Evolutionary conservation across 2,797 vertebrate species (phyloP).

Genomic region (Anolis apletophallus): DNA sequence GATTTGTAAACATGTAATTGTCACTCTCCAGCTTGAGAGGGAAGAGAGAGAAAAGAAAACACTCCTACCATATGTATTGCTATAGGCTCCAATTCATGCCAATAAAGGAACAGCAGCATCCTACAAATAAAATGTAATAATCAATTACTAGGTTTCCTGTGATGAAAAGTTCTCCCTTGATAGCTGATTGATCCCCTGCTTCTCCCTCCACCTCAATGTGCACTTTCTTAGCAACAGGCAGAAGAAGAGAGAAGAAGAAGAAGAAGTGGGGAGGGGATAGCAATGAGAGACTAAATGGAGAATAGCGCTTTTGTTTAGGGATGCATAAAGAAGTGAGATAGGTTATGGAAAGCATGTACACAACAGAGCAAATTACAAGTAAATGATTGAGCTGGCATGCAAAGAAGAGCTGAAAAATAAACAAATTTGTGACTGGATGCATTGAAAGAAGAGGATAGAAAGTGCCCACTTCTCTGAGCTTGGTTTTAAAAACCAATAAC

Average conservation of each 20-base stretch:
- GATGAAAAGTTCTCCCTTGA: constrained; percentile 2
- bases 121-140: constrained; percentile 53
- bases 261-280: background rate
- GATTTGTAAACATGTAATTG: constrained; percentile 21
- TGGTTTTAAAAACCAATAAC: background rate
- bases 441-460: constrained; percentile 53
- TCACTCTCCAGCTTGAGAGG: constrained; percentile 46
- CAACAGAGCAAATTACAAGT: constrained; percentile 13
- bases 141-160: constrained; percentile 48
- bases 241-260: background rate
- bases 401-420: constrained; percentile 54
- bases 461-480: background rate
- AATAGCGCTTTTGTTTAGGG: constrained; percentile 56
- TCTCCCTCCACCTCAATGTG: background rate
- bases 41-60: background rate
- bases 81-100: constrained; percentile 40
- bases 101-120: constrained; percentile 51
- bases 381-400: constrained; percentile 52
- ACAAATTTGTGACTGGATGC: constrained; percentile 65
- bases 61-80: constrained; percentile 36
- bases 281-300: background rate
- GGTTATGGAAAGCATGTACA: constrained; percentile 41
- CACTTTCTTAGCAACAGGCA: background rate
- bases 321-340: constrained; percentile 54
- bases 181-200: background rate